These are phyloP conservation scores for Glossophaga mutica DNA, from an alignment of 2,797 vertebrate species.

Conservation along the genomic window DNA sequence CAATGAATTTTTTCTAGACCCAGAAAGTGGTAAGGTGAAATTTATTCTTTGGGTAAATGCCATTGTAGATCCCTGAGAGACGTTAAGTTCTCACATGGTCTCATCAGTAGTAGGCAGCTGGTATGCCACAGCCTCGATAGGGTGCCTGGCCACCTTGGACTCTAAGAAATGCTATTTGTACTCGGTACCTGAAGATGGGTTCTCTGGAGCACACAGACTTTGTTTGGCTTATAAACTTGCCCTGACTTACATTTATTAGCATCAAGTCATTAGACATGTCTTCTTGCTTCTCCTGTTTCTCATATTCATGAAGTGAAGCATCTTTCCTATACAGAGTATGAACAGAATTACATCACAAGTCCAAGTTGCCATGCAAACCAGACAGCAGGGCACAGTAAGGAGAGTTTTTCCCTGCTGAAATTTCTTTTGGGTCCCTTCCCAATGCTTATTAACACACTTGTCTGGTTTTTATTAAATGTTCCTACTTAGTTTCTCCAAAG, in stretches of 20 bases:
- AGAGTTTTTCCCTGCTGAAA: neutral
- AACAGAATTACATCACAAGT: neutral
- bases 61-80: neutral
- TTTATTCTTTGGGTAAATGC: slow-evolving; percentile 35
- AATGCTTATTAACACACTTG: neutral
- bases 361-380: neutral
- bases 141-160: neutral
- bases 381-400: neutral
- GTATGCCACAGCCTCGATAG: neutral
- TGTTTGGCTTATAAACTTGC: neutral
- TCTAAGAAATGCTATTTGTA: neutral
- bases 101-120: neutral
- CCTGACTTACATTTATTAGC: neutral
- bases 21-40: slow-evolving; percentile 88
- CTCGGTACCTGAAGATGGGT: neutral
- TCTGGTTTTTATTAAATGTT: slow-evolving; percentile 26
- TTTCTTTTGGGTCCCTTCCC: neutral
- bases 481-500: slow-evolving; percentile 25
- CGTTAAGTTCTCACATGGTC: neutral
- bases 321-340: neutral
- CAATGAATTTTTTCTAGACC: slow-evolving; percentile 92
- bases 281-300: neutral
- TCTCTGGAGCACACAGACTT: neutral
- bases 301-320: neutral
- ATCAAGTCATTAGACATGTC: neutral